Evolutionary conservation across 64 coral and sea anemone species (phyloP), one percentile per base, ranked within the genome.

Genomic region (Acropora tenuis): DNA sequence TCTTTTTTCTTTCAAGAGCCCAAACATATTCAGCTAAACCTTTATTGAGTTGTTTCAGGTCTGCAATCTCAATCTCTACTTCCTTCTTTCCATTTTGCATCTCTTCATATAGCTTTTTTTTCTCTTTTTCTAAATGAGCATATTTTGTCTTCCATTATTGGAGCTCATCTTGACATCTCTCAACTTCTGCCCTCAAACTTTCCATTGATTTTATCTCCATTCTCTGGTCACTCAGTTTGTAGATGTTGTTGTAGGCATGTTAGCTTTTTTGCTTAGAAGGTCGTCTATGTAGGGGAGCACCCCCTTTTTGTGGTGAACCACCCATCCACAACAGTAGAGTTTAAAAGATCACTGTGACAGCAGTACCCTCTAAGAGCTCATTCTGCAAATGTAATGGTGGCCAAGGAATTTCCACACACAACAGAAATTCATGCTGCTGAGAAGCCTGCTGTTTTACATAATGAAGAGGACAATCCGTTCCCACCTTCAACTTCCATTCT

Each of bases 241-340:
- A 86, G 10, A 86, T 7, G 4, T 86, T 30, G 30, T 30, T 87
- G 73, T 72, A 87, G 65, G 20, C 49, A 48, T 66, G 30, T 30
- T 30, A 30, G 30, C 84, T 73, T 44, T 87, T 12, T 73, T 87
- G 49, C 48, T 74, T 66, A 87, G 49, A 6, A 87, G 84, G 8
- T 87, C 74, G 48, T 87, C 84, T 87, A 87, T 30, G 30, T n/a
- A 74, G 67, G 30, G n/a, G 6, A 42, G 48, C 84, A 87, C 48
- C 73, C 84, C 73, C 73, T 87, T 68, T 87, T 87, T 10, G 74
- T 68, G 43, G 4, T 87, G 74, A 87, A 87, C 84, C 84, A 87
- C 48, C 66, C 58, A 48, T 87, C 69, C 79, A 79, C 77, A 3
- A 90, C 76, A 69, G 88, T 80, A 68, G 88, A 76, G 46, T 90